Percentiles rank a stretch among this genome's conserved stretches.
Evolutionary conservation across 2,888 invertebrate species (phyloP).

Genomic region (Cyclophora albipunctata): DNA sequence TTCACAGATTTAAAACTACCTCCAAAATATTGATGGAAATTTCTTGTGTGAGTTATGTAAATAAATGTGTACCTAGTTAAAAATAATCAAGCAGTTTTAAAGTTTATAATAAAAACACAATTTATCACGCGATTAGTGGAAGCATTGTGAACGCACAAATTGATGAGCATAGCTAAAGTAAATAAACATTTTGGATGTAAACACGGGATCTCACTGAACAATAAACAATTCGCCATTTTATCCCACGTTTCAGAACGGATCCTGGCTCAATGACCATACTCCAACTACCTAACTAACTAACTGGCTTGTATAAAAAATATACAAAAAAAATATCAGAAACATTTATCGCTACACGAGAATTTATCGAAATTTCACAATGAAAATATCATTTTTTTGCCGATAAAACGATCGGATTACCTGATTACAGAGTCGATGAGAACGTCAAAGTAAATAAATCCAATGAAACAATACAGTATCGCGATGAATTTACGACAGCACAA

Average conservation of each 20-base stretch:
- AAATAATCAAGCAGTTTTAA: too few relatives aligned
- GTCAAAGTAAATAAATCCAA: conserved; percentile 51
- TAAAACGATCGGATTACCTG: conserved; percentile 39
- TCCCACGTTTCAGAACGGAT: too few relatives aligned
- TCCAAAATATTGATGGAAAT: too few relatives aligned
- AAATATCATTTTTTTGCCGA: conserved; percentile 10
- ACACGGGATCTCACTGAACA: too few relatives aligned
- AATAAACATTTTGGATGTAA: too few relatives aligned
- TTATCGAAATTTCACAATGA: conserved; percentile 9
- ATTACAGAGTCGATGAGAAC: conserved; percentile 35
- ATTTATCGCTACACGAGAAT: conserved; percentile 16
- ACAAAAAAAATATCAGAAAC: conserved; percentile 28
- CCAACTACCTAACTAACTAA: not conserved
- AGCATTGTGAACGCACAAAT: too few relatives aligned
- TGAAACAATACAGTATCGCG: conserved; percentile 54
- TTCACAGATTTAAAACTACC: too few relatives aligned
- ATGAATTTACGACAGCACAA: conserved; percentile 55
- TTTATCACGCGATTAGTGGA: too few relatives aligned
- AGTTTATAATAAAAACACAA: not conserved
- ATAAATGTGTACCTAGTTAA: too few relatives aligned
- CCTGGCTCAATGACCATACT: too few relatives aligned
- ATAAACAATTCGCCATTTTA: too few relatives aligned
- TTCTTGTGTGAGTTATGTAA: too few relatives aligned
- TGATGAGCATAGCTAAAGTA: not conserved
- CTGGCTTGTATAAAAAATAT: conserved; percentile 2